Base-by-base conservation (phyloP, 53 echinoderm and acorn worm species). In the Echinometra lucunter region DNA sequence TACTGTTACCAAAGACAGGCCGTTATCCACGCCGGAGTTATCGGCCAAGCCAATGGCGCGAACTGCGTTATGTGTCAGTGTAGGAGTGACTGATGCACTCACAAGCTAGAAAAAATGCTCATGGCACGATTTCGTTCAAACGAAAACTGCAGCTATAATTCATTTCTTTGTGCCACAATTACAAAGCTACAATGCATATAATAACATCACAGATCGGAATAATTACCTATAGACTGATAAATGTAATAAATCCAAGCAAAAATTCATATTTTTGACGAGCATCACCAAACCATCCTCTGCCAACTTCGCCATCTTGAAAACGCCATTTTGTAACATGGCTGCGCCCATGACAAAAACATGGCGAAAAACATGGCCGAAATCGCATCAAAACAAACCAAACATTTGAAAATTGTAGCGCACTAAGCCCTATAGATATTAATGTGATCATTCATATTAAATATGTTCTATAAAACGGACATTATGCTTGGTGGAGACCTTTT, bases 291-390 rank as follows among this genome's bases (percentile, higher is more conserved):
- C 6, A 63, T 35, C 35, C 80, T 49, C 53, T 69, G 4, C 19
- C 12, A 75, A 74, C 74, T 82, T 93, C 98, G 98, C 98, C 98
- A 98, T 98, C 94, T 98, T 98, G 96, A 88, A 95, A 96, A 95
- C 99, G 99, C 99, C 99, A 99, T 99, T 92, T 99, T 98, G 94
- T 82, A 98, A 97, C 95, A 99, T 99, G 99, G 99, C 99, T 98
- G 99, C 99, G 98, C 99, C 99, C 99, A 99, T 99, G 98, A 92
- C 94, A 88, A 95, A 99, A 98, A 97, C 97, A 97, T 97, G 98
- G 97, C 97, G 97, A 96, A 96, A 97, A 98, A 98, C 83, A 99
- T 99, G 99, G 99, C 99, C 99, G 99, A 98, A 98, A 97, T 53
- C 94, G 44, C 87, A 83, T 57, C 58, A 94, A 94, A 94, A 94